Evolutionary conservation across 2,113 vertebrate species (phyloP), one percentile per base, ranked within the genome.

Genomic region (Parotia lawesii): DNA sequence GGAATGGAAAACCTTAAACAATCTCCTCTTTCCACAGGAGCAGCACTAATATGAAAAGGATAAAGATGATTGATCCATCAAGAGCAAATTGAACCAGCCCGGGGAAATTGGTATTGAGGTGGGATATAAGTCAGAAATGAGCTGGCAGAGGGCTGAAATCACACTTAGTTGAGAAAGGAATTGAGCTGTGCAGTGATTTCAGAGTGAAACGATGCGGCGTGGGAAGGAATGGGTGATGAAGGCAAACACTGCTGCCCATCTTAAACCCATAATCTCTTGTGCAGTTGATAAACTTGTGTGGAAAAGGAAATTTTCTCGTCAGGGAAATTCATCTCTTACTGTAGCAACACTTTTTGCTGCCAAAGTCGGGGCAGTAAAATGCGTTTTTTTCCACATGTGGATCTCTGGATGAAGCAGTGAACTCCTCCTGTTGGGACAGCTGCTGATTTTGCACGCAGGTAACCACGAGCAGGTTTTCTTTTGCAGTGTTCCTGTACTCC

Each of bases 41-140:
- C 50, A 60, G 42, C 33, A 18, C 83, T 84, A 44, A 71, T 25
- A 28, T 10, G 22, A 24, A 60, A 72, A 47, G 57, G 25, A 31
- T 79, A n/a, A 37, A 83, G 50, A 25, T 77, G 53, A 77, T 23
- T 64, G 87, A 81, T 71, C 66, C 71, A 44, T 91, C 83, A 74
- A 51, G 21, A 92, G 45, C 24, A 84, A 86, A 90, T 72, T 66
- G 86, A 93, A 71, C 45, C 57, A 37, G 51, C 5, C 40, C 6
- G 5, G 27, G 27, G 33, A 16, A 74, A 77, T 35, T 62, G 76
- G 51, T 80, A 15, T 31, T 2, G 5, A 48, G 61, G n/a, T 64
- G 53, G 48, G 53, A 84, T 78, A n/a, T 87, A 89, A 74, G 47
- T 19, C 33, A 3, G 61, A 81, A 89, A 80, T 60, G n/a, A 64